Base-by-base conservation (phyloP, 1,140 invertebrate genomes). In the Lordiphosa mommai region DNA sequence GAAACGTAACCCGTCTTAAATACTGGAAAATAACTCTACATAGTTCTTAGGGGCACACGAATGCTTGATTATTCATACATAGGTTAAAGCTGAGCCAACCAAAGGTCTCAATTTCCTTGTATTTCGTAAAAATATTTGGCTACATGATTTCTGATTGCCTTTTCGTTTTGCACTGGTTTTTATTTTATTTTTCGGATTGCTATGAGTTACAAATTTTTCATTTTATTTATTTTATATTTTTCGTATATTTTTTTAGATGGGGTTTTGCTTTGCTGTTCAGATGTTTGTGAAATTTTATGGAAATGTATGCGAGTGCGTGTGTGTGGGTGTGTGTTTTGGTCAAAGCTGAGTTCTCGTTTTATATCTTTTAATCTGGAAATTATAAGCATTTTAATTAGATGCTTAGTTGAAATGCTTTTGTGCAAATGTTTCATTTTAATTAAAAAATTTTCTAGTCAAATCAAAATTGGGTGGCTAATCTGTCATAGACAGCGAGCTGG, bases 301-400 rank as follows among this genome's bases (percentile, higher is more conserved):
- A 70, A 72, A 80, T 73, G 37, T 52, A 36, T 10, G 20, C 30
- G 32, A 46, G 17, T 36, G 2, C 30, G n/a, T 55, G 14, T 61
- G 41, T 43, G 5, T 51, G 27, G 32, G 14, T 37, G 38, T 37
- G 49, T 29, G n/a, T 51, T 27, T 48, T 12, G 64, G 55, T 51
- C 41, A 59, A 66, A 68, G 53, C 46, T 40, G 41, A 37, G 36
- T 6, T 40, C 49, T 44, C 32, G 48, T 55, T 71, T 63, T 67
- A 65, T 67, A 76, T 67, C 74, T 63, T 79, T 27, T 27, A 27
- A 27, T 27, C 23, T 27, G 23, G 34, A 53, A 67, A 80, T 72
- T 72, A 68, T 58, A 68, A 68, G 47, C 47, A 60, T 76, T 80
- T 74, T 80, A 84, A 80, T 80, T 56, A 70, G 60, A 63, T 63